Base-by-base conservation (phyloP, 2,797 vertebrate genomes). In the Gouania willdenowi region DNA sequence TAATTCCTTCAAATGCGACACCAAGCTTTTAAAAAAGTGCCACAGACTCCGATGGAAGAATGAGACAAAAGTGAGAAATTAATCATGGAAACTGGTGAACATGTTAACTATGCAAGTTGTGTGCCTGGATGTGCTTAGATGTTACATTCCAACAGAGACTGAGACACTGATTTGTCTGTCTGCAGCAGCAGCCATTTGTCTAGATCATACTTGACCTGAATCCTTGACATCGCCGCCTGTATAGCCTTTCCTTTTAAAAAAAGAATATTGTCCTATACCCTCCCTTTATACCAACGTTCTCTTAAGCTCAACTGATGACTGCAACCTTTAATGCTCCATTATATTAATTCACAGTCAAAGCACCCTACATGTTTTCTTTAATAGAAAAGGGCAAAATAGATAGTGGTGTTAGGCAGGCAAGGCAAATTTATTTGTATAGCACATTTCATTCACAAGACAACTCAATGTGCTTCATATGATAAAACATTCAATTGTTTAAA, bases 291-390 rank as follows among this genome's bases (percentile, higher is more conserved):
- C 71, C 79, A 79, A 73, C 54, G 48, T 53, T 62, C 80, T 88
- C 86, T 83, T 91, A 90, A 91, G 69, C 79, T 81, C 88, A 92
- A 92, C 89, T 85, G 79, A 88, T 92, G 89, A 78, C 43, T 75
- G 34, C 91, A 89, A 92, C 85, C 89, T 93, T 90, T 84, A 83
- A 87, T 81, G 84, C 82, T 79, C 79, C 54, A 48, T 78, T 41
- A 66, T 63, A 86, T 83, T 75, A 81, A 84, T 84, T 87, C 83
- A 83, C 62, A 47, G 77, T 79, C 80, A 74, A 81, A 77, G 68
- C 67, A 59, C 55, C 60, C 75, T 69, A 65, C 51, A 19, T 64
- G 59, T 59, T 69, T 67, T 64, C 71, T 35, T n/a, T n/a, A n/a
- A 25, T 36, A 57, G 51, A 65, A 41, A 31, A 46, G 41, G 33